Percentiles rank a stretch among this genome's conserved stretches.
Evolutionary conservation across 2,113 vertebrate genomes (phyloP).

Genomic region (Hippopotamus amphibius): DNA sequence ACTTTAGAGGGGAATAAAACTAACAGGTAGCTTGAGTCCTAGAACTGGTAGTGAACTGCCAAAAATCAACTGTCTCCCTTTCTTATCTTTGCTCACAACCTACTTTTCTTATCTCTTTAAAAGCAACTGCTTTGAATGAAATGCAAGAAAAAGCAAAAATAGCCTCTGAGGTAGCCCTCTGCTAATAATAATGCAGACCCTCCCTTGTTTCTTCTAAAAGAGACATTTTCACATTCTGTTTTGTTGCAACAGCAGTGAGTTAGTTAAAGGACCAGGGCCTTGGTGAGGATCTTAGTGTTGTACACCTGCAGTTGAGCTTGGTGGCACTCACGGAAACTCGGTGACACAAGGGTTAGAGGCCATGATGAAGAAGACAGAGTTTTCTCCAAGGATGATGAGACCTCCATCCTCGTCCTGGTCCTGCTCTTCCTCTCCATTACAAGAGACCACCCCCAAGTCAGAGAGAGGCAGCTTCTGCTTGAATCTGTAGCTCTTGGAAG

Average conservation of each 20-base stretch:
- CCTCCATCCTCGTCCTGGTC: slow-evolving; percentile 59
- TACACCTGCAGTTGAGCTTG: neutral
- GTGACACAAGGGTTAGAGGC: slow-evolving; percentile 80
- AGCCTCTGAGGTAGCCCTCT: neutral
- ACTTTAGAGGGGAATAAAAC: neutral
- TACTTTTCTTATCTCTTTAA: neutral
- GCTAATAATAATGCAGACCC: neutral
- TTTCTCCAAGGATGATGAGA: slow-evolving; percentile 48
- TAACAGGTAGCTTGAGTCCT: neutral
- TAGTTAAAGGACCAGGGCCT: neutral
- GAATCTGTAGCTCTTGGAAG: slow-evolving; percentile 83
- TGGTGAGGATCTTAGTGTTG: neutral
- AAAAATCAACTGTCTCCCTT: neutral
- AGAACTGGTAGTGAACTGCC: neutral
- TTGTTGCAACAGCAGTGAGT: neutral
- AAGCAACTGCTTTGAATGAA: neutral
- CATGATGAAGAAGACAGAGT: slow-evolving; percentile 82
- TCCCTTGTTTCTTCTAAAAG: neutral
- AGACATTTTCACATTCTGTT: neutral
- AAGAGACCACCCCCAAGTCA: slow-evolving; percentile 78
- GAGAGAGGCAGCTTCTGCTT: slow-evolving; percentile 82
- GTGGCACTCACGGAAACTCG: slow-evolving; percentile 82
- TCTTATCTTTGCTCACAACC: neutral
- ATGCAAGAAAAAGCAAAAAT: neutral
- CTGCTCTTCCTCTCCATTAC: slow-evolving; percentile 78